A percentile compares a stretch with the other conserved stretches of the same genome.
Conservation (phyloP, 2,113 vertebrate species). For the Clarias gariepinus region DNA sequence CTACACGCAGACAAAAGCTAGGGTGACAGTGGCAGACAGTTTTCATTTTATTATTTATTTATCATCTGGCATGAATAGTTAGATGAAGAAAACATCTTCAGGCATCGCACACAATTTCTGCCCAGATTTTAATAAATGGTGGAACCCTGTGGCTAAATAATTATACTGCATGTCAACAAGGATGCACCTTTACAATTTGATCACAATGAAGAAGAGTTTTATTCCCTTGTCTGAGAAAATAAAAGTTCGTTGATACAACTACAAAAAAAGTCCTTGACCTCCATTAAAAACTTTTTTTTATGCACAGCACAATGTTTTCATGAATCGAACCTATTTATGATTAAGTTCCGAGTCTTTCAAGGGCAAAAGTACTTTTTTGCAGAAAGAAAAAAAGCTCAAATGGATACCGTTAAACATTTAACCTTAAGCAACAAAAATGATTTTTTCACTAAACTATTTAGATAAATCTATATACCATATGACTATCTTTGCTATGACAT, state of each 20-base stretch:
- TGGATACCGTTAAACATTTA: background rate
- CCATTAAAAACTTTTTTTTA: background rate
- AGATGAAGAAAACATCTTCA: background rate
- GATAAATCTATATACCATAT: background rate
- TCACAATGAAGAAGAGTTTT: background rate
- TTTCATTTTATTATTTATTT: background rate
- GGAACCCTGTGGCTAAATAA: background rate
- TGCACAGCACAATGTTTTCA: background rate
- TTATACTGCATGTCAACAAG: background rate
- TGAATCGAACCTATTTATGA: background rate
- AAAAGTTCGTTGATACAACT: background rate
- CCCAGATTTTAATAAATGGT: background rate
- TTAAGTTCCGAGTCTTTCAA: background rate
- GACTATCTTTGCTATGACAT: background rate
- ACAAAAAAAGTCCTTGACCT: background rate
- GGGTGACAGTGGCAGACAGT: background rate
- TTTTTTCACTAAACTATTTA: background rate
- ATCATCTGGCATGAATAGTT: conserved; percentile 13
- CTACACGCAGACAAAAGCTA: background rate
- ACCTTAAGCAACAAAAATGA: background rate
- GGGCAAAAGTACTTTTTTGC: background rate
- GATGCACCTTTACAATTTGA: background rate
- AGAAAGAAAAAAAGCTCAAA: background rate
- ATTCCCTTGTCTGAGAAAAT: background rate
- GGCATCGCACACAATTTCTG: background rate